Percentiles rank a stretch among this genome's conserved stretches.
Evolutionary conservation across 2,888 invertebrate genomes (phyloP).

Genomic region (Danaus chrysippus): DNA sequence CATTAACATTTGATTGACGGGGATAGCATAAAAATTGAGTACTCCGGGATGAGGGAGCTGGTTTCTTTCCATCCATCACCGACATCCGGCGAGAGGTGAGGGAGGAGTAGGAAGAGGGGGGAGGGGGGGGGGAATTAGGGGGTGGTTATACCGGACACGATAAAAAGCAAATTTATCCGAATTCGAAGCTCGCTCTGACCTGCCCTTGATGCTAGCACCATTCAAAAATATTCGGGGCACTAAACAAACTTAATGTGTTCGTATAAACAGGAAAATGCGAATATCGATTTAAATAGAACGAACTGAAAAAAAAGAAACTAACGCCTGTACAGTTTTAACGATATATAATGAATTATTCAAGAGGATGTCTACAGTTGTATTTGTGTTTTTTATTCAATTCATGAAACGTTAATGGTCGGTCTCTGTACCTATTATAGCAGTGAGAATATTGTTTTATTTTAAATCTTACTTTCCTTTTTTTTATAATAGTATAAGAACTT

Average conservation of each 20-base stretch:
- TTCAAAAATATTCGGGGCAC: conserved; percentile 17
- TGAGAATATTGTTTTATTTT: too few species aligned
- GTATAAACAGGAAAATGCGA: conserved; percentile 16
- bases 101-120: not conserved
- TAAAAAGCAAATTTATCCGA: conserved; percentile 34
- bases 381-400: too few species aligned
- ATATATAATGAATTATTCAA: not conserved
- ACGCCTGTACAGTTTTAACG: not conserved
- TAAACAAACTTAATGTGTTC: conserved; percentile 19
- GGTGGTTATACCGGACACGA: conserved; percentile 28
- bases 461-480: too few species aligned
- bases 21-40: conserved; percentile 20
- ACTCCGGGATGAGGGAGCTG: conserved; percentile 12
- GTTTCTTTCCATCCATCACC: conserved; percentile 16
- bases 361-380: too few species aligned
- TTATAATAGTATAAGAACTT: too few species aligned
- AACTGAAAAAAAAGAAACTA: not conserved
- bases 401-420: too few species aligned
- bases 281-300: conserved; percentile 9
- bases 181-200: conserved; percentile 20
- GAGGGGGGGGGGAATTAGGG: conserved; percentile 1
- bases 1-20: conserved; percentile 18
- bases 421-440: too few species aligned
- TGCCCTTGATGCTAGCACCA: conserved; percentile 22
- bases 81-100: conserved; percentile 23